Evolutionary conservation across 2,113 vertebrate genomes (phyloP), one percentile per base, ranked within the genome.

Genomic region (Arenaria interpres): DNA sequence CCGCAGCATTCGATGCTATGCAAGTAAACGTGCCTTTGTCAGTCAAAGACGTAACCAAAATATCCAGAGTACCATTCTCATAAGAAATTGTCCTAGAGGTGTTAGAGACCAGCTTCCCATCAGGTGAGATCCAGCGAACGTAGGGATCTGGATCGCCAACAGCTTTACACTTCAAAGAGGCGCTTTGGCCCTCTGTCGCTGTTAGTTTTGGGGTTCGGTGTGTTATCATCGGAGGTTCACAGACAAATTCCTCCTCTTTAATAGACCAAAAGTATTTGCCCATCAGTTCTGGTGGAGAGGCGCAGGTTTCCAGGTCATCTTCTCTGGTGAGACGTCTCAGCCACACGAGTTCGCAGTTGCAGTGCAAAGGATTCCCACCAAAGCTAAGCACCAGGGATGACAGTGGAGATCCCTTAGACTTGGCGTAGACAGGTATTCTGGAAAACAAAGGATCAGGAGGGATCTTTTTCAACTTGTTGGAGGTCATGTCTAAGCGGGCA

Each of bases 191-290:
- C 4, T 98, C 99, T 28, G 98, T 98, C 9, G 98, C 57, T 0
- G 97, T 95, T 3, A 98, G 96, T 1, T 95, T 97, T 0, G 99
- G 98, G 0, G 99, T 99, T 4, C 99, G 98, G 64, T 99, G 98
- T 0, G 99, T 99, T 81, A 99, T 98, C 97, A 99, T 99, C 1
- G 99, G 99, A 1, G 99, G 99, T 25, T 99, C 99, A 4, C 99
- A 99, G 21, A 99, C 99, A 68, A 99, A 99, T 28, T 99, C 99
- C 87, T 99, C 99, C 96, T 99, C 99, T 0, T 98, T 98, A 74
- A 99, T 99, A 1, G 99, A 99, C 99, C 99, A 99, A 83, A 99
- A 99, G 78, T 99, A 99, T 78, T 99, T 99, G 10, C 99, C 99
- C 27, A 97, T 98, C 57, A 99, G 97, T 4, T 99, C 99, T 0